Base-by-base conservation (phyloP, 2,113 vertebrate species). In the Podarcis cretensis region DNA sequence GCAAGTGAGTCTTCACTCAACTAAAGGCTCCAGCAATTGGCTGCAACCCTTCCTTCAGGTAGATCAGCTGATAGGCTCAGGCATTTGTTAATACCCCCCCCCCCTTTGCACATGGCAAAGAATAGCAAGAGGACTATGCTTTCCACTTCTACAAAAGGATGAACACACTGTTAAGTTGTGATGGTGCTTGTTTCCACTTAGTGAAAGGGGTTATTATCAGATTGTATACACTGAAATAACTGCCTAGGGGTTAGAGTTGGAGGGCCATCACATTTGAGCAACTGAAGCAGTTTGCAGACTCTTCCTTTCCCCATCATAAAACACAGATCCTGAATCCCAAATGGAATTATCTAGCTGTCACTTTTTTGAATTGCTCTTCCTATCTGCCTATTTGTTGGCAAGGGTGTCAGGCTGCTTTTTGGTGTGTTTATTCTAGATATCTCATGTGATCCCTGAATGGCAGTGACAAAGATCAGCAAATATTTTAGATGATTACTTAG, bases 401-500 rank as follows among this genome's bases (percentile, higher is more conserved):
- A 32, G 6, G 4, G 12, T 21, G n/a, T 43, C 0, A 3, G 30
- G 27, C 27, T 92, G 57, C 25, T 90, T 84, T 71, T n/a, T 40
- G 27, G 27, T 81, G 20, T 63, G 43, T 79, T 59, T 79, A 30
- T 27, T 85, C 16, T 43, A 7, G 78, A 87, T 71, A 91, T 69
- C 27, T 87, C 83, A 25, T 16, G 13, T 25, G 32, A 86, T 87
- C 87, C 48, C n/a, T 80, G 12, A 66, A 83, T 13, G 10, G 43
- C 85, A 30, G 63, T 48, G 43, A 78, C 40, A 48, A 27, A 92
- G 92, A 86, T 81, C 68, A 88, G 57, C 76, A 91, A 93, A 89
- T 35, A 54, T 68, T 87, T 89, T 10, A 48, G 81, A 23, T 80
- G 87, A 94, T 75, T 91, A 89, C 85, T 93, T 93, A 78, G 54